Base-by-base conservation (phyloP, 2,797 vertebrate species). In the Molossus molossus region DNA sequence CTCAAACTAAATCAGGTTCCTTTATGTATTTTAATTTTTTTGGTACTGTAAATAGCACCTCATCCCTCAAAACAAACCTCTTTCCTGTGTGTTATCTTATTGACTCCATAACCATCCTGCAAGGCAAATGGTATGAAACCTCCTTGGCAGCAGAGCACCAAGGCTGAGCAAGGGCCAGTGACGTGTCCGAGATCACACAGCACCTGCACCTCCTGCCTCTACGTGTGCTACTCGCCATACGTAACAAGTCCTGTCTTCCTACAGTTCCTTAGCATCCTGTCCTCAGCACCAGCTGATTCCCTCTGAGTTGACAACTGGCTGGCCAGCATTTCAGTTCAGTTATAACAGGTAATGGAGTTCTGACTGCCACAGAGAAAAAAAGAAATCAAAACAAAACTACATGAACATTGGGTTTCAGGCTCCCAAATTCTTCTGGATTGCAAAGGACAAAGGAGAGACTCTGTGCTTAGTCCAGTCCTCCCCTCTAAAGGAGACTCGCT, bases 281-380 rank as follows among this genome's bases (percentile, higher is more conserved):
- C 67, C 60, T 72, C 11, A 18, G 45, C 20, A 17, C 33, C 33
- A 25, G 25, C 23, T 33, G 37, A 70, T 20, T 29, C 15, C 33
- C 37, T 87, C 62, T 67, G 27, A 88, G 53, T 60, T 9, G 5
- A 25, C 33, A 21, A 82, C 45, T 57, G 29, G 11, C 88, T 81
- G 23, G 29, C 64, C 64, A 95, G 14, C 15, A 70, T 92, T 92
- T 76, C 95, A 37, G 1, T 7, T 94, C 76, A 90, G 29, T 33
- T 21, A 1, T 81, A 55, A 62, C 14, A 60, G 62, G 62, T 84
- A 69, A 84, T 55, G n/a, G 65, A 60, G n/a, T 3, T 4, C 48
- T 53, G 83, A 18, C 40, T 9, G 15, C 72, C 72, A 62, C 25
- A n/a, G 5, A 64, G 18, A 85, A 1, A 77, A 77, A 53, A 33